Base-by-base conservation (phyloP, 92 coral and sea anemone genomes). In the Epizoanthus fatuus region DNA sequence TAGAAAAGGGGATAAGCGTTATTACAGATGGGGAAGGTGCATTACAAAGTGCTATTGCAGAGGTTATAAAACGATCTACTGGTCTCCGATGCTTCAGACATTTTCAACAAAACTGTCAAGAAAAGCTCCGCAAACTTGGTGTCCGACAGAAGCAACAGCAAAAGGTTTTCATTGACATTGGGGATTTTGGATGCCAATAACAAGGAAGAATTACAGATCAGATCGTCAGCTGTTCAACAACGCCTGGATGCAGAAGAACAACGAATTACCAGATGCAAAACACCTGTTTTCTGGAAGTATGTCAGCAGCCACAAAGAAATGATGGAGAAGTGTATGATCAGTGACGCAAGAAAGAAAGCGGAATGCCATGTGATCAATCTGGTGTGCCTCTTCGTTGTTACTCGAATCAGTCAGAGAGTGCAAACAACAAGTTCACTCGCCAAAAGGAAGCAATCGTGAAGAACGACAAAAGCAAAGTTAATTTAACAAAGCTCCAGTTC, bases 1-100 rank as follows among this genome's bases (percentile, higher is more conserved):
- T 49, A 5, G 58, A 56, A 35, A 78, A 84, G 17, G 87, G 84
- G 14, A 38, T 14, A 12, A 90, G 92, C 5, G 80, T 56, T 37
- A 84, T 84, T 8, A 92, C 92, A 17, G 90, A 88, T 32, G 95
- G 92, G 0, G 90, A 90, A 11, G 52, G 68, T 39, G 74, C 95
- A 3, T 75, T 92, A 22, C 81, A 84, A 2, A 69, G 58, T 17
- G 89, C 92, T 1, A 72, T 88, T 0, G 49, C 25, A 12, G 92
- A 91, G 72, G 32, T 57, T 15, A 52, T 78, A 83, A 25, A 4
- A 25, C 58, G 83, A 4, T 92, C 91, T 9, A 91, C 78, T 29
- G 86, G 91, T 35, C 35, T 91, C 5, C 51, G 89, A 29, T 87
- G 89, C 73, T 91, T 91, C 29, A 83, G 42, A 13, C 88, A 91